These are phyloP conservation scores for Hapalemur alaotrensis DNA, from an alignment of 2,797 vertebrate species.

Conservation along the genomic window DNA sequence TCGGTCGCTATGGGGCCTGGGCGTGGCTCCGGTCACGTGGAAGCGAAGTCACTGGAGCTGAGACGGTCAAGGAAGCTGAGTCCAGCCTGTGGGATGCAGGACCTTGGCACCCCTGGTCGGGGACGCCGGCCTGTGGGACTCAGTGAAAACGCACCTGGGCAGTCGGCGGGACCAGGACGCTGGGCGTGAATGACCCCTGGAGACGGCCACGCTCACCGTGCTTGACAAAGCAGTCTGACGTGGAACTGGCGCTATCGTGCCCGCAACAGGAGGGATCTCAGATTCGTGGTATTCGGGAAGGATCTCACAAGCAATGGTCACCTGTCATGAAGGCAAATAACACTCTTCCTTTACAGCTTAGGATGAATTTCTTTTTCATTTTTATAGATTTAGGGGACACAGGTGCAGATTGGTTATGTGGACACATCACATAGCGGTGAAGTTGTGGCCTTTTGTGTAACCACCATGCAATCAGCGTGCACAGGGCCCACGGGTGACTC, in stretches of 20 bases:
- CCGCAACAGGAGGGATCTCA: slow-evolving; percentile 71
- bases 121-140: background rate
- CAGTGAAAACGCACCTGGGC: background rate
- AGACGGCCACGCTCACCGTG: slow-evolving; percentile 12
- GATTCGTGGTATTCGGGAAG: slow-evolving; percentile 70
- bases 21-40: background rate
- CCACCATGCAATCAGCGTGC: no score
- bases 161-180: no score
- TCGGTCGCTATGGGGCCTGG: background rate
- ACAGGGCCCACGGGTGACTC: no score
- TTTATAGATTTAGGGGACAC: no score
- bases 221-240: slow-evolving; percentile 61
- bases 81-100: background rate
- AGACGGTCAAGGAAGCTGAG: background rate
- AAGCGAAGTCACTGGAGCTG: background rate
- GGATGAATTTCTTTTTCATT: no score
- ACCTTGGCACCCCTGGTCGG: background rate
- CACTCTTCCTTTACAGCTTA: background rate
- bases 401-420: no score
- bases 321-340: slow-evolving; percentile 77
- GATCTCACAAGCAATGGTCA: slow-evolving; percentile 75
- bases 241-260: slow-evolving; percentile 71
- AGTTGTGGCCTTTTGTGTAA: no score
- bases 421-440: no score
- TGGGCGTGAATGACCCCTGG: background rate